Percentiles rank a stretch among this genome's conserved stretches.
Conservation (phyloP, 2,888 invertebrate species). For the Oxycera nigricornis region DNA sequence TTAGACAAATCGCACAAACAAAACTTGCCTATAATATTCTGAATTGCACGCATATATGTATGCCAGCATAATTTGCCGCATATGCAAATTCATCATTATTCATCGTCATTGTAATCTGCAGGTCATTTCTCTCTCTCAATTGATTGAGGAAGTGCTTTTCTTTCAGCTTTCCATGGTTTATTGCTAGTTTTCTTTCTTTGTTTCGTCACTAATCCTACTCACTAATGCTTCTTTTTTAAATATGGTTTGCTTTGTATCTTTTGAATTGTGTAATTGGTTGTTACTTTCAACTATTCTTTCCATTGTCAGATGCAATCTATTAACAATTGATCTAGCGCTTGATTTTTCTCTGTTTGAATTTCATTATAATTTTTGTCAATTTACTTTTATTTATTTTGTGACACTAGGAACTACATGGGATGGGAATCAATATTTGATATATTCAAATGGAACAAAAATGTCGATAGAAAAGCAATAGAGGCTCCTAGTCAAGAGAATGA, state of each 20-base stretch:
- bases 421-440: slow-evolving; percentile 58
- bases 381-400: not conserved
- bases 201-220: no score
- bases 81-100: not conserved
- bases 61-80: not conserved
- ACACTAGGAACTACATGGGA: slow-evolving; percentile 60
- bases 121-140: no score
- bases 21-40: not conserved
- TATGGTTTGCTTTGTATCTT: no score
- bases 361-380: slow-evolving; percentile 48
- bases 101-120: no score
- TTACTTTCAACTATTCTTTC: no score
- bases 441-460: slow-evolving; percentile 55
- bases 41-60: not conserved
- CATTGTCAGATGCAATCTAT: not conserved
- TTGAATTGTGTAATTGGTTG: no score
- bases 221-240: no score
- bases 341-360: slow-evolving; percentile 26
- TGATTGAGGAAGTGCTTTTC: no score
- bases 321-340: no score
- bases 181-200: no score
- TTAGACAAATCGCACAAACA: slow-evolving; percentile 29
- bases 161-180: no score
- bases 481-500: slow-evolving; percentile 42
- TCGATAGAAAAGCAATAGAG: slow-evolving; percentile 18